Evolutionary conservation across 2,888 invertebrate genomes (phyloP), one percentile per base, ranked within the genome.

Genomic region (Drosophila atripex): DNA sequence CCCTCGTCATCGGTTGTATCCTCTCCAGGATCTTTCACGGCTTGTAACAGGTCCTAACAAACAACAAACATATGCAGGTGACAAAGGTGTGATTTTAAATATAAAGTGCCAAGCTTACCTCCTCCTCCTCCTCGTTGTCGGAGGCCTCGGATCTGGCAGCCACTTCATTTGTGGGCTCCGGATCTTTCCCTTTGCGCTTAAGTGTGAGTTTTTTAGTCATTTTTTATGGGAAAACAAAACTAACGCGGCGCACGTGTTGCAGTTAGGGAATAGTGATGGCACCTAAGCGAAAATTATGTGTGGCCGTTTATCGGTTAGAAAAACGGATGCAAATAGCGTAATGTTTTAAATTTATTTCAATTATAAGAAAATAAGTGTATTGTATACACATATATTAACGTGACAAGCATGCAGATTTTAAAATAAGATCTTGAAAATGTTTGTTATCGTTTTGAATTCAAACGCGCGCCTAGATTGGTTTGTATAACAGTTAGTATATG

Each of bases 1-100:
- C 89, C 90, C 65, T 92, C 91, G 60, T 91, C 90, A 55, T 92
- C 91, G 1, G 93, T 93, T 69, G 93, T 92, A 56, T 93, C 93
- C 32, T 80, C 90, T 4, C 90, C 90, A 35, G 91, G 91, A 47
- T 90, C 86, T 16, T 80, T 78, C 3, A 91, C 83, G 18, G 88
- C 83, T 53, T 89, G 84, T 28, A 91, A 59, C 35, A 91, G 77
- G 71, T 91, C 80, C 85, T 90, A 30, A 56, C 54, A 45, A 45
- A 16, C 43, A 18, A 60, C 57, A 56, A 28, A 8, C 56, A 49
- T 18, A 53, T 35, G 16, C 51, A 41, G 14, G 39, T 32, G 8
- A 21, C 14, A 7, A 8, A 8, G 23, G 6, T 18, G 39, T 11
- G 39, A 8, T 38, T 25, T 53, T 1, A 5, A 23, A 11, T 7